phyloP scores from a whole-genome alignment of 2,113 vertebrate genomes.

The Amblyornis subalaris region DNA sequence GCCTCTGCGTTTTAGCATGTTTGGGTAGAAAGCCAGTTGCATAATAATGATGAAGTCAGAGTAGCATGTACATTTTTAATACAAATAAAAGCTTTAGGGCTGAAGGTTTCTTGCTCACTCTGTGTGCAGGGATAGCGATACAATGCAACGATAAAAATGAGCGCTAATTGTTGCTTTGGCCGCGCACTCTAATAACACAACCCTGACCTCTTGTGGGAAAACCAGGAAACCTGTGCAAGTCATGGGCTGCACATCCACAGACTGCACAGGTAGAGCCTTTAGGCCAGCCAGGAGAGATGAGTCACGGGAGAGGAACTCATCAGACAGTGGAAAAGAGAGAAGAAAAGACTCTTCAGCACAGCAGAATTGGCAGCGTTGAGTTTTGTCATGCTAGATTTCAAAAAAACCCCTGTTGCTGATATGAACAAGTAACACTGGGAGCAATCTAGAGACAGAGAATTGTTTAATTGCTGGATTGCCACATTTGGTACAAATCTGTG shows the following conservation, averaged over 20 bases:
- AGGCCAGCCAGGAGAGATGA: background rate
- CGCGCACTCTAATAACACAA: conserved; percentile 41
- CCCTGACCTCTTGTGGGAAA: conserved; percentile 72
- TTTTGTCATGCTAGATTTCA: background rate
- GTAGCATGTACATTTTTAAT: background rate
- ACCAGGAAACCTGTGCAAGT: conserved; percentile 37
- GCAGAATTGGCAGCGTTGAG: background rate
- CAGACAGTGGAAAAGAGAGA: background rate
- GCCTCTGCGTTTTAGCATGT: background rate
- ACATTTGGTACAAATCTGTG: background rate
- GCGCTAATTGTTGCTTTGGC: conserved; percentile 1
- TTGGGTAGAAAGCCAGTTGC: background rate
- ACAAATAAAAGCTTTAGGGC: background rate
- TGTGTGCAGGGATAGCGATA: background rate
- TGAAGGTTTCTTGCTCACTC: background rate
- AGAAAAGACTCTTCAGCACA: background rate
- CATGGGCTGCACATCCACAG: background rate
- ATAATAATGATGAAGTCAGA: background rate
- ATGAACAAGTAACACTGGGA: background rate
- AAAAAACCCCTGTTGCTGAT: background rate
- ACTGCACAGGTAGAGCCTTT: background rate
- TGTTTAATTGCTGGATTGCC: background rate
- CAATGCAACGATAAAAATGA: background rate
- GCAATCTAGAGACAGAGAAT: background rate
- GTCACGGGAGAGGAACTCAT: background rate